Percentiles rank a stretch among this genome's conserved stretches.
phyloP scores from a whole-genome alignment of 2,797 vertebrate genomes.

The Pseudochirops corinnae region DNA sequence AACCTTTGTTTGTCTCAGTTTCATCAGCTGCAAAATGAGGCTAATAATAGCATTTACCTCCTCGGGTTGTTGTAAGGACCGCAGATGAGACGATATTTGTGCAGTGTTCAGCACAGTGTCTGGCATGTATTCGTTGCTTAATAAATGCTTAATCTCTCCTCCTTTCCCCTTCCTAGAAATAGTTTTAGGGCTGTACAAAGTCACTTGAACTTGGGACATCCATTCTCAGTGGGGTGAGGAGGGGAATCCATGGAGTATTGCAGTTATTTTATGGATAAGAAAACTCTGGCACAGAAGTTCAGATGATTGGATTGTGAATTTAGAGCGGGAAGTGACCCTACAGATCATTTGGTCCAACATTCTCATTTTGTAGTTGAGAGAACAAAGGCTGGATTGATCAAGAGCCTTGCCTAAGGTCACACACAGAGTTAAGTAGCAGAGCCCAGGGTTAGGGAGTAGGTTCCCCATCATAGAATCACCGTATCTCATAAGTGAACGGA shows the following conservation, averaged over 20 bases:
- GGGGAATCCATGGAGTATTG: not conserved
- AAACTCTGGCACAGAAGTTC: not conserved
- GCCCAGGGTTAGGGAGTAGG: not conserved
- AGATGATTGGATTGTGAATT: not conserved
- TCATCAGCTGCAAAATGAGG: constrained; percentile 35
- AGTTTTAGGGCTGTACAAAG: not conserved
- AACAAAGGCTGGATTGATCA: not conserved
- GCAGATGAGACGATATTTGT: not conserved
- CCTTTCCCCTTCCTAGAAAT: not conserved
- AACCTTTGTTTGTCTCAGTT: constrained; percentile 19
- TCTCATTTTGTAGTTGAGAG: not conserved
- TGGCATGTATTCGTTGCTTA: not conserved
- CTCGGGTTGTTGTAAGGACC: not conserved
- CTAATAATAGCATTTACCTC: not conserved
- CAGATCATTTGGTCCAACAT: not conserved
- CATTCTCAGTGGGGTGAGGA: not conserved
- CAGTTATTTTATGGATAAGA: not conserved
- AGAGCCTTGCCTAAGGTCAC: not conserved
- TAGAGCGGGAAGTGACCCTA: not conserved
- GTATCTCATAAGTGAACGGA: not conserved
- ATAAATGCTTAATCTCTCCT: not conserved
- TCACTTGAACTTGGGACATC: not conserved
- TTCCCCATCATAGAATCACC: not conserved
- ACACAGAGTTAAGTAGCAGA: not conserved
- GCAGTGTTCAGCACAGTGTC: not conserved